phyloP scores from a whole-genome alignment of 2,888 invertebrate species.

The Fabriciana adippe region DNA sequence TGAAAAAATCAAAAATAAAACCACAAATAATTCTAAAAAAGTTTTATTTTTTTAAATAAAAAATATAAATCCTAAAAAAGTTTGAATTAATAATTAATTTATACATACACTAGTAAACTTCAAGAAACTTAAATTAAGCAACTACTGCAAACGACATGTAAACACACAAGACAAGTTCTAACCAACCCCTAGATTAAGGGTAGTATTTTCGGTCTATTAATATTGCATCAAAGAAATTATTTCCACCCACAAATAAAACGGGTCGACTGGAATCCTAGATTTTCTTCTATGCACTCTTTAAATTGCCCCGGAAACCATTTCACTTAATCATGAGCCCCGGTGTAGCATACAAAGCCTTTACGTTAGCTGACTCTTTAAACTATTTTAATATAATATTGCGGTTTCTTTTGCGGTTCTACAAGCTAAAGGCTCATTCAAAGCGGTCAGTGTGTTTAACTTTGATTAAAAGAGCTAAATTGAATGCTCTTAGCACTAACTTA shows the following conservation, averaged over 20 bases:
- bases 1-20: too few species aligned
- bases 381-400: conserved; percentile 38
- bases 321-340: conserved; percentile 33
- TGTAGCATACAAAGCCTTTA: conserved; percentile 36
- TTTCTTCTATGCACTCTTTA: conserved; percentile 40
- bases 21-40: too few species aligned
- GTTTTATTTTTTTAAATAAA: too few species aligned
- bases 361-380: conserved; percentile 33
- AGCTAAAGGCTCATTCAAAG: conserved; percentile 24
- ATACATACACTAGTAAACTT: conserved; percentile 16
- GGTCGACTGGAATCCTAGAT: conserved; percentile 34
- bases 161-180: conserved; percentile 28
- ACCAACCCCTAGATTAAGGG: conserved; percentile 38
- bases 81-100: neutral
- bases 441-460: conserved; percentile 33
- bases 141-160: too few species aligned
- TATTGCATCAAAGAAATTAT: conserved; percentile 43
- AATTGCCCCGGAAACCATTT: conserved; percentile 36
- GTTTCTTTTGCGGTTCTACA: conserved; percentile 33
- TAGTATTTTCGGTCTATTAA: conserved; percentile 42
- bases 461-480: conserved; percentile 28
- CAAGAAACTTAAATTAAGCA: conserved; percentile 25
- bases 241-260: conserved; percentile 37
- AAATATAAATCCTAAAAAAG: too few species aligned
- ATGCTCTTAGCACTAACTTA: conserved; percentile 1